Evolutionary conservation across 1,140 invertebrate genomes (phyloP), one percentile per base, ranked within the genome.

Genomic region (Heliconius nattereri): DNA sequence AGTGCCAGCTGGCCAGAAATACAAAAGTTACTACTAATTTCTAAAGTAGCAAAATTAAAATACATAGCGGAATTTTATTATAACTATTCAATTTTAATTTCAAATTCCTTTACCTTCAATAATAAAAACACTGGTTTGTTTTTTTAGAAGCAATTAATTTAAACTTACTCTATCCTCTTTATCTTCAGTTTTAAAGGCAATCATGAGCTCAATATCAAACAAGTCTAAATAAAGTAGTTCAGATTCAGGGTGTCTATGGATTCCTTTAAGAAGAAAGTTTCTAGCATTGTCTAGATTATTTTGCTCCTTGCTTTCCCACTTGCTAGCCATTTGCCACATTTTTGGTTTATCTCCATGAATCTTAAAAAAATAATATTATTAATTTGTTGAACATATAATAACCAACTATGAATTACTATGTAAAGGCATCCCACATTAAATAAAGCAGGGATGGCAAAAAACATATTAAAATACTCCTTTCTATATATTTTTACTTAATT

Each of bases 231-330:
- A 97, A 20, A 97, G 90, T 72, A 95, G 85, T 82, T 95, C 91
- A 9, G 96, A 96, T 35, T 96, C 92, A 29, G 96, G 95, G 89
- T 97, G 96, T 85, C 96, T 95, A 76, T 96, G 95, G 52, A 98
- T 91, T 3, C 96, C 97, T 88, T 96, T 95, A 49, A 97, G 92
- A 16, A 97, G 89, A 82, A 96, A 95, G 75, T 94, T 95, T 82
- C 96, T 94, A 29, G 97, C 97, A 87, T 93, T 96, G n/a, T 96
- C 95, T 8, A 95, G 84, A 84, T 96, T 96, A 23, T 96, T 94
- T 81, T 95, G 96, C 80, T 97, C 96, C 88, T 97, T 96, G 82
- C 96, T 95, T 91, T 98, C 97, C 96, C 96, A 97, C 84, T 96
- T 96, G 20, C 96, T 96, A 9, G 97, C 97, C 78, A 96, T 87